Base-by-base conservation (phyloP, 2,888 invertebrate species). In the Acrobeloides nanus region DNA sequence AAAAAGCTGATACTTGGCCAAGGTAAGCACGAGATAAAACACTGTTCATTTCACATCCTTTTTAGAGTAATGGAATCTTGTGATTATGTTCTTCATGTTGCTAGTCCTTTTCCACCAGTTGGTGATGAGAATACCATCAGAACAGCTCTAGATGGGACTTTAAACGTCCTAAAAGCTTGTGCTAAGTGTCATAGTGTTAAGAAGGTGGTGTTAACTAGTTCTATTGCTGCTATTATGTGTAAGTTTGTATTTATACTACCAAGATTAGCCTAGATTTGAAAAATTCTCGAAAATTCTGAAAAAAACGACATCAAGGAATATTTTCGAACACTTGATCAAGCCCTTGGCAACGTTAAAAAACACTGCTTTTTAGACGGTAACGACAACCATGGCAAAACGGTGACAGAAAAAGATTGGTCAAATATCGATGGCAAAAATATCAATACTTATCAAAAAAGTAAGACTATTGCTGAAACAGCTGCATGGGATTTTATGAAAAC, bases 181-280 rank as follows among this genome's bases (percentile, higher is more conserved):
- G 76, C 76, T 59, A 70, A 69, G 8, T 71, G 73, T 45, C 74
- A 72, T 39, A 68, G 75, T 10, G 77, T 80, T 38, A 76, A 76
- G 62, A 74, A 79, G 51, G 77, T 80, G n/a, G 78, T 80, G 12
- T 63, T 80, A 18, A 80, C 80, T 3, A 77, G 77, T 46, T 78
- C 79, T 5, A 74, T 75, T 44, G 76, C 74, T 17, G 75, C 80
- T 31, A 72, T 76, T 34, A 74, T 72, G 53, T 74, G n/a, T n/a
- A n/a, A n/a, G n/a, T n/a, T n/a, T n/a, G n/a, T n/a, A n/a, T n/a
- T n/a, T n/a, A n/a, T n/a, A n/a, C n/a, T n/a, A n/a, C n/a, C n/a
- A n/a, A n/a, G n/a, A n/a, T n/a, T n/a, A n/a, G n/a, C n/a, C n/a
- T n/a, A n/a, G n/a, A n/a, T n/a, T n/a, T n/a, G n/a, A n/a, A n/a